Percentiles rank a stretch among this genome's conserved stretches.
These are phyloP conservation scores for Leptinotarsa tumamoca DNA, from an alignment of 2,888 invertebrate genomes.

Conservation along the genomic window DNA sequence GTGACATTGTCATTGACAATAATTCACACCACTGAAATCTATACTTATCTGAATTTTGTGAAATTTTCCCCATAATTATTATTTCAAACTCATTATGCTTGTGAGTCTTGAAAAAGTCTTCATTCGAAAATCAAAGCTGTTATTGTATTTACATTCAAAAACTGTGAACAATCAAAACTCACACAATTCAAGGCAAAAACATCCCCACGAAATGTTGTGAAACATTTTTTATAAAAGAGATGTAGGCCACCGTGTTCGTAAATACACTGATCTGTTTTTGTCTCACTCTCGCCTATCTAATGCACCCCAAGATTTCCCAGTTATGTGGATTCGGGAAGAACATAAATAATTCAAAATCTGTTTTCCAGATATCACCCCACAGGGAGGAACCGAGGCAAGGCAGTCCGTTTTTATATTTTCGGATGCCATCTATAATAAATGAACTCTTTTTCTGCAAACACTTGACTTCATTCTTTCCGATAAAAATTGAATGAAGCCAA, in stretches of 20 bases:
- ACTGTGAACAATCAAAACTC: too few species aligned
- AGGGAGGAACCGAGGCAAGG: conserved; percentile 22
- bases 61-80: too few species aligned
- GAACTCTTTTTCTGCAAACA: conserved; percentile 29
- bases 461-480: conserved; percentile 26
- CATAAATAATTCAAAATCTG: conserved; percentile 44
- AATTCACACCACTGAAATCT: too few species aligned
- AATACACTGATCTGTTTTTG: conserved; percentile 33
- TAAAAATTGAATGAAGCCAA: conserved; percentile 22
- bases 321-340: conserved; percentile 36
- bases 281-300: conserved; percentile 25
- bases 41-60: too few species aligned
- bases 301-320: conserved; percentile 37
- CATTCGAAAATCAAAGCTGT: too few species aligned
- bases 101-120: too few species aligned
- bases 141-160: too few species aligned
- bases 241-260: conserved; percentile 9
- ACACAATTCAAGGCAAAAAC: background rate
- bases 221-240: conserved; percentile 10
- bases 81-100: too few species aligned
- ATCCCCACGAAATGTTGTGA: background rate
- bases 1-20: too few species aligned
- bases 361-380: conserved; percentile 38
- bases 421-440: conserved; percentile 32
- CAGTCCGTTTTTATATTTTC: conserved; percentile 30